Evolutionary conservation across 1,140 invertebrate species (phyloP), one percentile per base, ranked within the genome.

Genomic region (Eufriesea mexicana): DNA sequence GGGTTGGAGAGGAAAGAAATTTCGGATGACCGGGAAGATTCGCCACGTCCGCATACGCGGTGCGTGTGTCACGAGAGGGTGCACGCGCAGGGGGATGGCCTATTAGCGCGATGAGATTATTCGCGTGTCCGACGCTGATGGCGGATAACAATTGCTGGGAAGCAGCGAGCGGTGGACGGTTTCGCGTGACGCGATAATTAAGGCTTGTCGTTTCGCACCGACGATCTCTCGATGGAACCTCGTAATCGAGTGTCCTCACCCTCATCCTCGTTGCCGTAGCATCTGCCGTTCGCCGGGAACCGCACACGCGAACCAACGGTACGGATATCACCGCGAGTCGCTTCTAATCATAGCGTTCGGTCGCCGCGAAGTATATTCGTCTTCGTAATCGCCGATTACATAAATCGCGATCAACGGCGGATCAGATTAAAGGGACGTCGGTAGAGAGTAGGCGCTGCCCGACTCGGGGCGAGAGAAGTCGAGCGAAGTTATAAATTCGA

Each of bases 181-280:
- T 88, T 77, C n/a, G 57, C 35, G 67, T 88, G 83, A 84, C 64
- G 47, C 62, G 67, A 66, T 90, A 89, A 90, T 90, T 89, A 89
- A 89, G 83, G 77, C 72, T 55, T 81, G 57, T 59, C 51, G 62
- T 28, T 64, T 83, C 68, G 74, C 84, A 84, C 84, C 55, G 62
- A 77, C 55, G 67, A 66, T 76, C 66, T 45, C 64, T 57, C 67
- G 62, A 62, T 79, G 57, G 59, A 66, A 78, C 72, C 78, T 86
- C 87, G 68, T 80, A 87, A 91, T 90, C 85, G 87, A 78, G 62
- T n/a, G n/a, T n/a, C n/a, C n/a, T n/a, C n/a, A n/a, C n/a, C n/a
- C n/a, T n/a, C n/a, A n/a, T n/a, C n/a, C 51, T 72, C 54, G 55
- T 84, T 86, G 62, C 81, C 25, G 45, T 59, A n/a, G 75, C 62